Conservation (phyloP, 2,888 invertebrate genomes). For the Sinotaia quadrata region DNA sequence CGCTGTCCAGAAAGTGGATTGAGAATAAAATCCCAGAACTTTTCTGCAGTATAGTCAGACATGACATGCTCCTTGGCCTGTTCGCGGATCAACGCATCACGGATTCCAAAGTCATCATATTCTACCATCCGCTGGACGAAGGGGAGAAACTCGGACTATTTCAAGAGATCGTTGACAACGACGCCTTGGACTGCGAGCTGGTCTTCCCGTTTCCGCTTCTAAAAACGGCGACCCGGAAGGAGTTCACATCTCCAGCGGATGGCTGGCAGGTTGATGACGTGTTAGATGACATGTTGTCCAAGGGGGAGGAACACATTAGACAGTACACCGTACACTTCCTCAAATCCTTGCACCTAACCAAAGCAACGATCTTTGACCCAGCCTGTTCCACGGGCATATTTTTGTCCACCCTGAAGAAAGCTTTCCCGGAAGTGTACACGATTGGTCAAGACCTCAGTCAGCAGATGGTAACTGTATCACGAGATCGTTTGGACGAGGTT, state of each 20-base stretch:
- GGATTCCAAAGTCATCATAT: conserved; percentile 45
- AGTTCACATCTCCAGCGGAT: conserved; percentile 45
- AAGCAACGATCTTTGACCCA: conserved; percentile 46
- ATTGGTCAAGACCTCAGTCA: conserved; percentile 51
- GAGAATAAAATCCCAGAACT: conserved; percentile 27
- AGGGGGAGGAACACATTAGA: conserved; percentile 16
- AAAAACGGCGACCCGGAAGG: conserved; percentile 37
- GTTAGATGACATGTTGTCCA: conserved; percentile 13
- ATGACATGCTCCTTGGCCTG: conserved; percentile 47
- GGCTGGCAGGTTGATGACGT: conserved; percentile 22
- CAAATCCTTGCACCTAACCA: conserved; percentile 39
- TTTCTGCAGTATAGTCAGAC: conserved; percentile 48
- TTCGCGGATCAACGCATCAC: conserved; percentile 44
- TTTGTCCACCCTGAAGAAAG: conserved; percentile 46
- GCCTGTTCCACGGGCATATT: conserved; percentile 56
- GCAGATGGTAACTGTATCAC: conserved; percentile 48
- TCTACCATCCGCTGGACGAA: conserved; percentile 39
- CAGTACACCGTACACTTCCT: conserved; percentile 44
- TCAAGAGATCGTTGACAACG: conserved; percentile 22
- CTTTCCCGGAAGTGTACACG: conserved; percentile 40
- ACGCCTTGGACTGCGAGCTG: conserved; percentile 39
- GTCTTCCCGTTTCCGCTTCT: conserved; percentile 48
- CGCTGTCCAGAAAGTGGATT: too few species aligned
- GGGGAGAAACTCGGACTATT: conserved; percentile 44
- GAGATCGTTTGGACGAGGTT: conserved; percentile 49